Evolutionary conservation across 2,113 vertebrate genomes (phyloP).

Genomic region (Rhombomys opimus): DNA sequence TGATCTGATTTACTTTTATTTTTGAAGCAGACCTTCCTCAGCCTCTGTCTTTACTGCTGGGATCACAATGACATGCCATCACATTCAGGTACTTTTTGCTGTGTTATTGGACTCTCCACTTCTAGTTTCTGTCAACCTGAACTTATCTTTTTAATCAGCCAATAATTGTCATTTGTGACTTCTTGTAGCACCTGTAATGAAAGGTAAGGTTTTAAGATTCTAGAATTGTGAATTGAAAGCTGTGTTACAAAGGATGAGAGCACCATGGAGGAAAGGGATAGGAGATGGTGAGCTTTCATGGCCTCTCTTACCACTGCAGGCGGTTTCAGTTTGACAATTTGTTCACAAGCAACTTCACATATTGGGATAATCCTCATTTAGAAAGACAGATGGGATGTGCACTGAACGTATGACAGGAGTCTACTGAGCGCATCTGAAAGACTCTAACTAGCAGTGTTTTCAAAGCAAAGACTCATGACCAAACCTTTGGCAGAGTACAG

Average conservation of each 20-base stretch:
- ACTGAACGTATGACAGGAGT: too few relatives aligned
- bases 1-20: background rate
- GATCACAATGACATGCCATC: background rate
- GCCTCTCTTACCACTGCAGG: background rate
- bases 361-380: too few relatives aligned
- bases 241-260: background rate
- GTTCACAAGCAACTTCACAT: background rate
- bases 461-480: too few relatives aligned
- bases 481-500: too few relatives aligned
- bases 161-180: background rate
- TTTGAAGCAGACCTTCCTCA: background rate
- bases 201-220: background rate
- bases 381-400: too few relatives aligned
- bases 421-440: too few relatives aligned
- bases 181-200: background rate
- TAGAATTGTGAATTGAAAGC: background rate
- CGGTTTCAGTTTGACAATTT: background rate
- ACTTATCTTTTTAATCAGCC: conserved; percentile 13
- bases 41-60: background rate
- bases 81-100: background rate
- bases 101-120: background rate
- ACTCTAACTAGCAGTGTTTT: too few relatives aligned
- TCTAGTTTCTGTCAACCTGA: background rate
- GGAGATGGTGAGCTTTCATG: background rate
- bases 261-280: background rate